Percentiles rank a stretch among this genome's conserved stretches.
Evolutionary conservation across 2,888 invertebrate genomes (phyloP).

Genomic region (Drosophila hawaiiensis): DNA sequence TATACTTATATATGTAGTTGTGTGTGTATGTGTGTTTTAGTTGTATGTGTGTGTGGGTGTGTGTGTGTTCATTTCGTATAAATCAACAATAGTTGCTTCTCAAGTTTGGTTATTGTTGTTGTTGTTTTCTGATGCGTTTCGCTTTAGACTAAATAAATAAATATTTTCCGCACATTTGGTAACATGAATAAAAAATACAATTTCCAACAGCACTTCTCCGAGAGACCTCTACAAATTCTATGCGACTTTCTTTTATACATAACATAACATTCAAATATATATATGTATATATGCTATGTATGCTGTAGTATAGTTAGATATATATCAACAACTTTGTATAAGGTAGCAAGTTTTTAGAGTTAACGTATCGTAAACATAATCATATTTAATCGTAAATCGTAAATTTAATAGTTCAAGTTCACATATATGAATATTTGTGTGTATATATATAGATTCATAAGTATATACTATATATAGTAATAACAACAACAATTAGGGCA

Average conservation of each 20-base stretch:
- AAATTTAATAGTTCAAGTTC: constrained; percentile 59
- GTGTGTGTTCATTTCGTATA: constrained; percentile 30
- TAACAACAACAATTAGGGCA: constrained; percentile 72
- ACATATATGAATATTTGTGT: constrained; percentile 25
- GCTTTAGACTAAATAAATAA: constrained; percentile 45
- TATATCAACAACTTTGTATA: constrained; percentile 73
- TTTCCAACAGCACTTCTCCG: constrained; percentile 49
- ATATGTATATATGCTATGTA: constrained; percentile 41
- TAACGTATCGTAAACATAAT: constrained; percentile 60
- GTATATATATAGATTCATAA: constrained; percentile 13
- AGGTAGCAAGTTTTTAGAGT: constrained; percentile 70
- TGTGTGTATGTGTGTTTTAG: constrained; percentile 16
- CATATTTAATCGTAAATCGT: constrained; percentile 32
- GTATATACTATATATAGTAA: constrained; percentile 32
- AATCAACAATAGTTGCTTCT: constrained; percentile 62
- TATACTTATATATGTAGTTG: constrained; percentile 34
- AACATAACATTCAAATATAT: constrained; percentile 63
- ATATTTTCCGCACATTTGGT: constrained; percentile 42
- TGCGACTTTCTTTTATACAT: constrained; percentile 42
- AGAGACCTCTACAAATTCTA: constrained; percentile 7
- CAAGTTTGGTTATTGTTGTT: constrained; percentile 23
- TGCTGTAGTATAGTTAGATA: constrained; percentile 55
- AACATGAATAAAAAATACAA: constrained; percentile 78
- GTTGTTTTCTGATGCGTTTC: constrained; percentile 18
- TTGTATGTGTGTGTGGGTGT: constrained; percentile 1